These are phyloP conservation scores for Ariolimax columbianus DNA, from an alignment of 2,888 invertebrate species.

Conservation along the genomic window DNA sequence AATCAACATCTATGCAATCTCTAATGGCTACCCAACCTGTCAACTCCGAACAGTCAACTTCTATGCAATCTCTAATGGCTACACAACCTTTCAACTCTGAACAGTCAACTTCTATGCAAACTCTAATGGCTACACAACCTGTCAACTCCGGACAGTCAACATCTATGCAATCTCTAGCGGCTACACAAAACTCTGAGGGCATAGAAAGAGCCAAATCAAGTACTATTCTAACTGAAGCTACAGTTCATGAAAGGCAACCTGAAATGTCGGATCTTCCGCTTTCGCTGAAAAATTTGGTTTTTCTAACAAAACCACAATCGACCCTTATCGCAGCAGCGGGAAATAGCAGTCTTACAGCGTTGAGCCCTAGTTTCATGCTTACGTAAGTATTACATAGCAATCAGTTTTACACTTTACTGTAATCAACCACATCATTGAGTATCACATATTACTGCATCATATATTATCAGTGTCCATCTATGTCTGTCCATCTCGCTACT, in stretches of 20 bases:
- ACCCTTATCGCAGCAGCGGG: neutral
- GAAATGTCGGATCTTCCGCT: neutral
- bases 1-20: no score
- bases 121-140: no score
- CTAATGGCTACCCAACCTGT: no score
- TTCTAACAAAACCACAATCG: neutral
- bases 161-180: neutral
- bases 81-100: no score
- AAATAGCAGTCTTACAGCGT: no score
- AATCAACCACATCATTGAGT: no score
- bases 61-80: neutral
- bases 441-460: no score
- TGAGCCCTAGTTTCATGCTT: neutral
- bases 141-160: no score
- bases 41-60: neutral
- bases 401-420: no score
- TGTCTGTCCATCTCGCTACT: no score
- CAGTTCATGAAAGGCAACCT: neutral
- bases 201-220: neutral
- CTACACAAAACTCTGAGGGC: neutral
- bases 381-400: neutral
- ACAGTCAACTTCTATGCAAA: no score
- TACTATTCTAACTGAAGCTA: neutral
- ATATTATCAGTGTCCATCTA: no score
- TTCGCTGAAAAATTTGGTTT: constrained; percentile 2